phyloP scores from a whole-genome alignment of 1,140 invertebrate genomes.

The Bemisia tabaci region DNA sequence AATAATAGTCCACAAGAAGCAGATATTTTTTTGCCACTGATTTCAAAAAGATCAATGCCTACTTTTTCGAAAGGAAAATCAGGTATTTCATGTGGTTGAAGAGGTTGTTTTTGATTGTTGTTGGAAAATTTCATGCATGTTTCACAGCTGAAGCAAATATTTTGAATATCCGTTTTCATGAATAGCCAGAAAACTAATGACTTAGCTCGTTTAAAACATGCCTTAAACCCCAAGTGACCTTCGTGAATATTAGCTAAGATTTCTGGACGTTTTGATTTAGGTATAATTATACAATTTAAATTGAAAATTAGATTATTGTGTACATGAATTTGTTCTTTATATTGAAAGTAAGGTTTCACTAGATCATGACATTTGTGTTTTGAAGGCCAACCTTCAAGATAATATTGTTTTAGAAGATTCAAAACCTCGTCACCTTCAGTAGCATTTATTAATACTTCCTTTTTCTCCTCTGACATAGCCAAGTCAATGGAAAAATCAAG shows the following conservation, averaged over 20 bases:
- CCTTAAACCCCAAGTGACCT: constrained; percentile 33
- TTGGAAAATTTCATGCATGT: constrained; percentile 26
- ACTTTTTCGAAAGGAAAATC: constrained; percentile 14
- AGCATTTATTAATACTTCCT: constrained; percentile 22
- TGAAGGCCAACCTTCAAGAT: constrained; percentile 21
- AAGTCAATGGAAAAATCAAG: constrained; percentile 2
- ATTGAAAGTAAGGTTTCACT: constrained; percentile 23
- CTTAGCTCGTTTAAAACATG: constrained; percentile 27
- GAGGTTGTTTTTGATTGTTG: constrained; percentile 27
- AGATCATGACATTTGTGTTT: constrained; percentile 18
- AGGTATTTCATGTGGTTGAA: constrained; percentile 18
- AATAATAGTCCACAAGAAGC: constrained; percentile 19
- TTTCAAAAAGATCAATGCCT: constrained; percentile 16
- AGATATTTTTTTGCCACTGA: constrained; percentile 15
- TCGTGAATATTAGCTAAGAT: constrained; percentile 31
- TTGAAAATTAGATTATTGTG: constrained; percentile 28
- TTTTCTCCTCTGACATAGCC: constrained; percentile 17
- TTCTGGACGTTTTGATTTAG: constrained; percentile 23
- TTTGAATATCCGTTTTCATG: constrained; percentile 33
- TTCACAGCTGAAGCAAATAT: constrained; percentile 29
- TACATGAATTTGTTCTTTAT: constrained; percentile 26
- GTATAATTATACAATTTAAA: constrained; percentile 28
- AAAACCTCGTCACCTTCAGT: constrained; percentile 23
- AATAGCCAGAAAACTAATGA: constrained; percentile 32
- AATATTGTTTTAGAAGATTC: constrained; percentile 5